Percentiles rank a stretch among this genome's conserved stretches.
Conservation (phyloP, 2,888 invertebrate genomes). For the Dynastes maya region DNA sequence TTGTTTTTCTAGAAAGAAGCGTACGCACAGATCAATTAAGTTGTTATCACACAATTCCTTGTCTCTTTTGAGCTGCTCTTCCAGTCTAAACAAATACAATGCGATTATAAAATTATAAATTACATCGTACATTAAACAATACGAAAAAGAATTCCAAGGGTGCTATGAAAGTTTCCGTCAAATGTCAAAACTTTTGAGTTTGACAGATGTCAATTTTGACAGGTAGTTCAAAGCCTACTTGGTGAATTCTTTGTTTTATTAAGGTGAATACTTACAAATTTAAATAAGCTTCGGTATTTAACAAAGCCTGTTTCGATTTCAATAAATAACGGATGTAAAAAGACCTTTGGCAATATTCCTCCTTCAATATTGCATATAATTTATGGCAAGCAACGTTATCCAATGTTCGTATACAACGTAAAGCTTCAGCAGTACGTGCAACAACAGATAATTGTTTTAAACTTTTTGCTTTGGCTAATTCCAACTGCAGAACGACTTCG, state of each 20-base stretch:
- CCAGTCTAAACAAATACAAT: slow-evolving; percentile 68
- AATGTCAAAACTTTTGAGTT: no score
- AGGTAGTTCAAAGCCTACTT: background rate
- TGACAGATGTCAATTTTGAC: no score
- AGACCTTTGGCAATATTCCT: slow-evolving; percentile 84
- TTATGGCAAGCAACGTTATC: slow-evolving; percentile 82
- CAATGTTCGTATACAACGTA: slow-evolving; percentile 83
- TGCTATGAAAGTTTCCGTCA: no score
- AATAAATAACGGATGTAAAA: slow-evolving; percentile 88
- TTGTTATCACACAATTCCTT: slow-evolving; percentile 82
- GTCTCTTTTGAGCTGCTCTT: slow-evolving; percentile 78
- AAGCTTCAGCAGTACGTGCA: slow-evolving; percentile 87
- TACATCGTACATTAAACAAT: no score
- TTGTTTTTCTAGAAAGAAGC: slow-evolving; percentile 86
- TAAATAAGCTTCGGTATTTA: slow-evolving; percentile 83
- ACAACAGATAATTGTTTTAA: slow-evolving; percentile 84
- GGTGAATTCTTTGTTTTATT: background rate
- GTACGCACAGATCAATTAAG: slow-evolving; percentile 83
- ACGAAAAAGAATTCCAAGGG: no score
- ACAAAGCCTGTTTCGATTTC: slow-evolving; percentile 83
- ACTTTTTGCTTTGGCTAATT: slow-evolving; percentile 87
- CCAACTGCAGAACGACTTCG: slow-evolving; percentile 80
- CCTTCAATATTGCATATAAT: slow-evolving; percentile 81
- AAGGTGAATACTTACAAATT: slow-evolving; percentile 72
- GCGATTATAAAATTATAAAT: background rate